Conservation (phyloP, 2,113 vertebrate genomes). For the Dendropsophus ebraccatus region DNA sequence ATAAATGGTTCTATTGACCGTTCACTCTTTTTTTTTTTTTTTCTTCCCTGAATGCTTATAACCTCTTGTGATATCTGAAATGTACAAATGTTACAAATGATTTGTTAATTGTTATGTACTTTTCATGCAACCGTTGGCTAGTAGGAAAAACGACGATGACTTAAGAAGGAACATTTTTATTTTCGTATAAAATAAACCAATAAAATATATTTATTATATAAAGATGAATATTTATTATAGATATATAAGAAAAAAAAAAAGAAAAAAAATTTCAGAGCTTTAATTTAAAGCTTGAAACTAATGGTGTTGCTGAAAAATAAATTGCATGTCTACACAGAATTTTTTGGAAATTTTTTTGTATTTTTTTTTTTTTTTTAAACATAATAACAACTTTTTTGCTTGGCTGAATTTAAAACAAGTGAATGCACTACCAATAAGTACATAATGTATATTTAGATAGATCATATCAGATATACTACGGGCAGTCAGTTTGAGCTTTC, state of each 20-base stretch:
- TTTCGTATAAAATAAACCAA: conserved; percentile 56
- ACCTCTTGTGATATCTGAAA: conserved; percentile 54
- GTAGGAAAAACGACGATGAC: not conserved
- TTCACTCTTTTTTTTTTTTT: conserved; percentile 28
- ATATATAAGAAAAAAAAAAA: conserved; percentile 38
- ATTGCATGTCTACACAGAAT: conserved; percentile 49
- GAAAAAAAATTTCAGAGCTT: conserved; percentile 32
- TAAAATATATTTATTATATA: conserved; percentile 60
- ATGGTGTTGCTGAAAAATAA: conserved; percentile 42
- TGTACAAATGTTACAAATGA: conserved; percentile 52
- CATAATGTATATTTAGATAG: conserved; percentile 36
- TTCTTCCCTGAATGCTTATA: conserved; percentile 55
- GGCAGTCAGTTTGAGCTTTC: not conserved
- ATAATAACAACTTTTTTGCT: conserved; percentile 40
- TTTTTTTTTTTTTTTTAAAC: conserved; percentile 4
- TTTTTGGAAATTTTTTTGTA: not conserved
- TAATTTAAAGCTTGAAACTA: conserved; percentile 49
- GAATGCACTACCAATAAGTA: conserved; percentile 53
- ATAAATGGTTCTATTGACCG: conserved; percentile 57
- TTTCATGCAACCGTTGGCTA: conserved; percentile 44
- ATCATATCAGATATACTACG: conserved; percentile 16
- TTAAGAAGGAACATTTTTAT: conserved; percentile 56
- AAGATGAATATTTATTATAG: conserved; percentile 60
- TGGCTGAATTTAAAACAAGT: conserved; percentile 44
- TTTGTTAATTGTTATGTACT: conserved; percentile 57